Evolutionary conservation across 2,888 invertebrate genomes (phyloP).

Genomic region (Therioaphis trifolii): DNA sequence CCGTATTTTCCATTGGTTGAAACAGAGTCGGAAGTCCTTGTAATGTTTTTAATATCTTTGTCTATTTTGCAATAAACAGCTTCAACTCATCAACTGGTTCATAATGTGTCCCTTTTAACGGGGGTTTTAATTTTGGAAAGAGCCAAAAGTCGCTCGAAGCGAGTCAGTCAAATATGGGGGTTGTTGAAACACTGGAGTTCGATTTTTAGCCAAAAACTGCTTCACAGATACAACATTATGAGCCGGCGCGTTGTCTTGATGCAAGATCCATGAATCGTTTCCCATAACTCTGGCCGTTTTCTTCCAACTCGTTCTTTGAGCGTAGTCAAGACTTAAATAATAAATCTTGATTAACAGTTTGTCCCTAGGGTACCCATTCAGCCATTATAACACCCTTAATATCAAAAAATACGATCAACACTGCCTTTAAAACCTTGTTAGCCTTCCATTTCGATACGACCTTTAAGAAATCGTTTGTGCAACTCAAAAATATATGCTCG

Average conservation of each 20-base stretch:
- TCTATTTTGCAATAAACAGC: too few species aligned
- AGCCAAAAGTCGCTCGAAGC: slow-evolving; percentile 51
- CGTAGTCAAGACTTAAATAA: too few species aligned
- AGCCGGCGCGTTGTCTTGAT: slow-evolving; percentile 66
- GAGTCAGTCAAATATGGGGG: slow-evolving; percentile 65
- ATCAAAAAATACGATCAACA: slow-evolving; percentile 63
- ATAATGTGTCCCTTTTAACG: slow-evolving; percentile 2
- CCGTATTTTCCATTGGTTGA: background rate
- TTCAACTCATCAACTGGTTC: background rate
- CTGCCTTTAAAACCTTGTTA: too few species aligned
- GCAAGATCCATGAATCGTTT: slow-evolving; percentile 64
- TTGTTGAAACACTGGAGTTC: slow-evolving; percentile 65
- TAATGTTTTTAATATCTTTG: too few species aligned
- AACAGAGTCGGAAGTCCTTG: background rate
- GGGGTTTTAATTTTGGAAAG: slow-evolving; percentile 45
- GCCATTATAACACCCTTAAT: slow-evolving; percentile 65
- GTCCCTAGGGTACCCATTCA: slow-evolving; percentile 66
- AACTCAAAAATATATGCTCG: too few species aligned
- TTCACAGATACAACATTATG: slow-evolving; percentile 64
- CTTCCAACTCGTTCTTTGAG: too few species aligned
- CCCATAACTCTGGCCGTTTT: too few species aligned
- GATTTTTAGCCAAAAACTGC: slow-evolving; percentile 64
- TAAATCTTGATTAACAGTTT: slow-evolving; percentile 64
- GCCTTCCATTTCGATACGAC: too few species aligned
- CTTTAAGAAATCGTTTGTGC: too few species aligned